Conservation (phyloP, 1,140 invertebrate species). For the Bombus turneri region DNA sequence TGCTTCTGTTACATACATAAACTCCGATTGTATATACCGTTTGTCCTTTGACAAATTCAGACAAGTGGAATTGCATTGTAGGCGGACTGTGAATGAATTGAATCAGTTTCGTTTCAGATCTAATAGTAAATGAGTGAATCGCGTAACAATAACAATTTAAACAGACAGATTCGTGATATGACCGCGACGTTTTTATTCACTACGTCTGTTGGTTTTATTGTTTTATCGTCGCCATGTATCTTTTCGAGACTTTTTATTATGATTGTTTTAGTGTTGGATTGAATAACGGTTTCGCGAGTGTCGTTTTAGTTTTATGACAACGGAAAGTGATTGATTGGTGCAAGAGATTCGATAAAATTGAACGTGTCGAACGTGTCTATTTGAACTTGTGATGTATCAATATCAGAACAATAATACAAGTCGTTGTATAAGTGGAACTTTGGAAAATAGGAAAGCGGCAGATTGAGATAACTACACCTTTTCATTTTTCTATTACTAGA, state of each 20-base stretch:
- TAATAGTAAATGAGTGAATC: not conserved
- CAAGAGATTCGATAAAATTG: not conserved
- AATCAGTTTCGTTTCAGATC: not conserved
- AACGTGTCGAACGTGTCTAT: not conserved
- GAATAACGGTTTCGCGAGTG: not conserved
- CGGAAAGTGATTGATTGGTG: not conserved
- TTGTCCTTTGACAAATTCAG: no score
- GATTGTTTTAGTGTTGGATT: not conserved
- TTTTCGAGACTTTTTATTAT: not conserved
- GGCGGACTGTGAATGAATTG: no score
- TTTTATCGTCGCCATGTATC: not conserved
- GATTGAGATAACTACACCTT: not conserved
- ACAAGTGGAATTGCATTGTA: no score
- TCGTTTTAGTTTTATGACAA: not conserved
- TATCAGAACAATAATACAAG: not conserved
- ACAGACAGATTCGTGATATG: not conserved
- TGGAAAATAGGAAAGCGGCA: not conserved
- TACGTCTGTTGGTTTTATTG: not conserved
- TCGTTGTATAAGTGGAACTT: not conserved
- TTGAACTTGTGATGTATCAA: not conserved
- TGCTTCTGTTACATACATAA: no score
- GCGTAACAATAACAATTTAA: not conserved
- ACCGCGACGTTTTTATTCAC: not conserved
- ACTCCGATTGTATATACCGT: no score
- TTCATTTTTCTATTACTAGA: not conserved